phyloP scores from a whole-genome alignment of 2,797 vertebrate species.

The Mastacembelus armatus region DNA sequence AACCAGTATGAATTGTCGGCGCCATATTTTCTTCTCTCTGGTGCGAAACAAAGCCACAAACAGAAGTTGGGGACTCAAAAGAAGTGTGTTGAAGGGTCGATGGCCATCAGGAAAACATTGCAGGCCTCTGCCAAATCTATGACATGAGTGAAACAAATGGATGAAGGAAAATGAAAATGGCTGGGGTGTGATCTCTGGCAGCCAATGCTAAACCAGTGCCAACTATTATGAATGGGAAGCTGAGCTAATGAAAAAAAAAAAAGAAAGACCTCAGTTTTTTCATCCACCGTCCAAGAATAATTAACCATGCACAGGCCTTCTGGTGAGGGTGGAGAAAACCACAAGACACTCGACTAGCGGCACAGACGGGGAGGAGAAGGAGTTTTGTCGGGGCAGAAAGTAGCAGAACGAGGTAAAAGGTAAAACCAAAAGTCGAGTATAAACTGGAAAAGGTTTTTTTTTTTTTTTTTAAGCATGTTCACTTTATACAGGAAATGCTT shows the following conservation, averaged over 20 bases:
- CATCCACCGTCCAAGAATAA: slow-evolving; percentile 80
- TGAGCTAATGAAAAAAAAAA: slow-evolving; percentile 72
- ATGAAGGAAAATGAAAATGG: slow-evolving; percentile 80
- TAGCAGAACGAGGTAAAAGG: too few species aligned
- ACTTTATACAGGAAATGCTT: slow-evolving; percentile 1
- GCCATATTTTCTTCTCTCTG: slow-evolving; percentile 44
- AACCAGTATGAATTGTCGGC: slow-evolving; percentile 49
- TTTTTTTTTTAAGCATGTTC: too few species aligned
- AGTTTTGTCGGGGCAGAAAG: slow-evolving; percentile 17
- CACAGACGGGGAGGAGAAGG: slow-evolving; percentile 39
- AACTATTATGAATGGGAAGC: slow-evolving; percentile 82
- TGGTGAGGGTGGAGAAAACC: slow-evolving; percentile 76
- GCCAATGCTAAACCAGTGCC: slow-evolving; percentile 73
- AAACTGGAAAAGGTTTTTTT: too few species aligned
- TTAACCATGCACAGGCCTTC: slow-evolving; percentile 75
- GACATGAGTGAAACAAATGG: slow-evolving; percentile 83
- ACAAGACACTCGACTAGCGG: slow-evolving; percentile 71
- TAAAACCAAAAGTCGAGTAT: slow-evolving; percentile 13
- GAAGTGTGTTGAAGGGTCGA: slow-evolving; percentile 65
- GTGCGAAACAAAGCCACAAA: slow-evolving; percentile 70
- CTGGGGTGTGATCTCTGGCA: slow-evolving; percentile 83
- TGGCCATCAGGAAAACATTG: slow-evolving; percentile 73
- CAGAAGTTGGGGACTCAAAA: slow-evolving; percentile 58
- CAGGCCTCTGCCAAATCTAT: slow-evolving; percentile 74
- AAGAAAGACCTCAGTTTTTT: slow-evolving; percentile 57